Conservation (phyloP, 2,797 vertebrate species). For the Epinephelus awoara region DNA sequence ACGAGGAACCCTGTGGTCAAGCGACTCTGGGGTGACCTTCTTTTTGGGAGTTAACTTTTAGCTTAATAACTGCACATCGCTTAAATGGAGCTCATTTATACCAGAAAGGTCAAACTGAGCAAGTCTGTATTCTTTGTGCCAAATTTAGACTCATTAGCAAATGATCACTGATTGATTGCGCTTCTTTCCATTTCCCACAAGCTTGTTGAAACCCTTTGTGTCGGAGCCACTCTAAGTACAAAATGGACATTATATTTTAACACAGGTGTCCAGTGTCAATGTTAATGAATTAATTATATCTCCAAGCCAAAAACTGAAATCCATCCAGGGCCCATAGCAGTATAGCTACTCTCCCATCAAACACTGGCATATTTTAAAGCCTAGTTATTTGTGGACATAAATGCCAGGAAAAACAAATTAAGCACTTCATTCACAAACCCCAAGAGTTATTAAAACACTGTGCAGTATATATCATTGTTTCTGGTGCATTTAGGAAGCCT, state of each 20-base stretch:
- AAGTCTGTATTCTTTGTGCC: not conserved
- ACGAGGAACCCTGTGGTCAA: not conserved
- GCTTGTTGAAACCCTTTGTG: not conserved
- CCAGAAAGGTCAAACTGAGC: not conserved
- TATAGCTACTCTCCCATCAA: not conserved
- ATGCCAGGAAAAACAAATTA: not conserved
- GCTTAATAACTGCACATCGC: not conserved
- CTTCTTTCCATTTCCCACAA: not conserved
- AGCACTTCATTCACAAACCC: not conserved
- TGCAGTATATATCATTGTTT: not conserved
- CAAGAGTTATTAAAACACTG: not conserved
- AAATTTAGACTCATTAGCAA: slow-evolving; percentile 6
- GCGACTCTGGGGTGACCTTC: not conserved
- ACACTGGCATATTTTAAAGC: not conserved
- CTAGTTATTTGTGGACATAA: not conserved
- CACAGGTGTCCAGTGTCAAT: not conserved
- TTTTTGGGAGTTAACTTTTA: not conserved
- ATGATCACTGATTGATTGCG: not conserved
- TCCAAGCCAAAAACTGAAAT: not conserved
- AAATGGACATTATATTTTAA: slow-evolving; percentile 1
- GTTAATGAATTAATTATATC: slow-evolving; percentile 1
- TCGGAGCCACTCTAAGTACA: not conserved
- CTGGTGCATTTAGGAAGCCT: not conserved
- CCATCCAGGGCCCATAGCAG: not conserved
- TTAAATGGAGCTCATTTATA: slow-evolving; percentile 1